These are phyloP conservation scores for Alfaro cultratus DNA, from an alignment of 2,797 vertebrate genomes.

Conservation along the genomic window DNA sequence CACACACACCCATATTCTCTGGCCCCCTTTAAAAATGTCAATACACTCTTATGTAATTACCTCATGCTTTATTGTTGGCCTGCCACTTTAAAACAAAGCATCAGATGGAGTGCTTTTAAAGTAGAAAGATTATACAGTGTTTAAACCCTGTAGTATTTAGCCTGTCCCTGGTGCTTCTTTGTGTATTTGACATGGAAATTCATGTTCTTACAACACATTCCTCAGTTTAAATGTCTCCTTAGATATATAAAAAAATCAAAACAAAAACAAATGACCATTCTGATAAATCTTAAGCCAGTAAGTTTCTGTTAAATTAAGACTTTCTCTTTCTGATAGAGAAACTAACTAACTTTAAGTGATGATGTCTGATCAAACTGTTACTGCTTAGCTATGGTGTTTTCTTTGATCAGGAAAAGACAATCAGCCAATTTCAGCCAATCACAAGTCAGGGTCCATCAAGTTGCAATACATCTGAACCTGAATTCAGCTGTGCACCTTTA, in stretches of 20 bases:
- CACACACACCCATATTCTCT: conserved; percentile 46
- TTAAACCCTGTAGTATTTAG: conserved; percentile 13
- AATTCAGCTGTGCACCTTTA: neutral
- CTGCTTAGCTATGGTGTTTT: neutral
- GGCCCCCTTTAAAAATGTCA: conserved; percentile 44
- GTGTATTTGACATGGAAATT: conserved; percentile 14
- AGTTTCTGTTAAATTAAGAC: conserved; percentile 10
- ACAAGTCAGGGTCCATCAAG: neutral
- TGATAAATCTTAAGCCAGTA: conserved; percentile 18
- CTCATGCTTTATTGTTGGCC: conserved; percentile 56
- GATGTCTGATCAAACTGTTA: neutral
- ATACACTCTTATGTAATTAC: conserved; percentile 42
- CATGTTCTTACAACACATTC: conserved; percentile 15
- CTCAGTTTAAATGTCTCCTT: conserved; percentile 15
- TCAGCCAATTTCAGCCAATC: neutral
- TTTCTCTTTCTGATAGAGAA: neutral
- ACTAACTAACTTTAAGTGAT: neutral
- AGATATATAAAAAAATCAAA: neutral
- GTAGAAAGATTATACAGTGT: conserved; percentile 13
- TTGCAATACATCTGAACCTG: neutral
- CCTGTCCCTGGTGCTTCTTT: conserved; percentile 14
- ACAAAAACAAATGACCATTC: conserved; percentile 20
- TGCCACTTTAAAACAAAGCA: conserved; percentile 25
- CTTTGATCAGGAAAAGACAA: neutral
- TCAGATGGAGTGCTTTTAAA: conserved; percentile 23